phyloP scores from a whole-genome alignment of 2,113 vertebrate species.

The Brienomyrus longianalis region DNA sequence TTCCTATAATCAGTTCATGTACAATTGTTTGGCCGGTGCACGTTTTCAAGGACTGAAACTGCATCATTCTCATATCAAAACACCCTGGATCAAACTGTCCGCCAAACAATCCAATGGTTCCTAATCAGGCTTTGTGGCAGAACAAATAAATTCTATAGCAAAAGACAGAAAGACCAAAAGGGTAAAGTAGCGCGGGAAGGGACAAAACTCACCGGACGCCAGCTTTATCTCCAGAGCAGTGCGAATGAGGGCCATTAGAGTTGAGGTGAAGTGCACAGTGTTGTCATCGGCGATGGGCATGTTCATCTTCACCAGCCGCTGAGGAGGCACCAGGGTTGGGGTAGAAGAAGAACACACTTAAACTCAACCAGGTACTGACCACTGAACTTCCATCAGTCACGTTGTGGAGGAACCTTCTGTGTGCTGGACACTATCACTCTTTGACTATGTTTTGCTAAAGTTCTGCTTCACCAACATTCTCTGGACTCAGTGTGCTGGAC shows the following conservation, averaged over 20 bases:
- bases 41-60: not conserved
- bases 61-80: not conserved
- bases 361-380: conserved; percentile 7
- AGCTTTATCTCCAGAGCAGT: conserved; percentile 89
- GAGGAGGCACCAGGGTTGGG: conserved; percentile 30
- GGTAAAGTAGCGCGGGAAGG: not conserved
- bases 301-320: conserved; percentile 94
- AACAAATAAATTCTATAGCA: not conserved
- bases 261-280: conserved; percentile 87
- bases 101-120: not conserved
- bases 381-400: conserved; percentile 18
- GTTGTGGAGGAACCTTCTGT: conserved; percentile 50
- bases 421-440: conserved; percentile 39
- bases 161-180: not conserved
- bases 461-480: not conserved
- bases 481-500: not conserved
- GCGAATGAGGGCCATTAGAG: conserved; percentile 86
- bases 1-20: not conserved
- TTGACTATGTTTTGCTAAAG: not conserved
- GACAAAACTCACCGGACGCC: conserved; percentile 66
- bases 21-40: not conserved
- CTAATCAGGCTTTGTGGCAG: not conserved
- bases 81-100: not conserved
- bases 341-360: conserved; percentile 19
- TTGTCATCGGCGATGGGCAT: conserved; percentile 87